These are phyloP conservation scores for Glaucopsyche alexis DNA, from an alignment of 2,888 invertebrate species.

Conservation along the genomic window DNA sequence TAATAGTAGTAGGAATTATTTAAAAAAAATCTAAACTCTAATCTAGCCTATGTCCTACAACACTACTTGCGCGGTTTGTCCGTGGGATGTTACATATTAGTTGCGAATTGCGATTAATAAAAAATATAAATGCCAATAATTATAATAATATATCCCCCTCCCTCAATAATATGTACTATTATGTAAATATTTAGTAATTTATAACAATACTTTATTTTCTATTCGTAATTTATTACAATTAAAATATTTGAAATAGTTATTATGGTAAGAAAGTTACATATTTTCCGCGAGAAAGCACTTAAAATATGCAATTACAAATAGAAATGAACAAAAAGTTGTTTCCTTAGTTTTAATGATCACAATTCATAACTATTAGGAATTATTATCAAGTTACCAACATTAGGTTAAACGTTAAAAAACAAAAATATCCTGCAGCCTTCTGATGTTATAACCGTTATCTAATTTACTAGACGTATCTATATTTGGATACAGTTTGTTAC, in stretches of 20 bases:
- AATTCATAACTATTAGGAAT: background rate
- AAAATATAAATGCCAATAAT: too few species aligned
- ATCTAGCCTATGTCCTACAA: too few species aligned
- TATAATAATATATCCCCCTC: too few species aligned
- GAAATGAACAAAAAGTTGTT: conserved; percentile 1
- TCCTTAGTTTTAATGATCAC: conserved; percentile 5
- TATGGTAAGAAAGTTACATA: conserved; percentile 2
- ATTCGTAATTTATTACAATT: background rate
- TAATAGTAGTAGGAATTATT: too few species aligned
- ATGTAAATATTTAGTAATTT: background rate
- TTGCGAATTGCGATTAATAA: too few species aligned
- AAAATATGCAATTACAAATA: conserved; percentile 18
- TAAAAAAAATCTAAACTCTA: too few species aligned
- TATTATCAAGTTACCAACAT: background rate
- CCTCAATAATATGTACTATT: too few species aligned
- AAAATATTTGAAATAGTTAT: background rate
- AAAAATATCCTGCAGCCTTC: background rate
- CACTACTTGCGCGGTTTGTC: too few species aligned
- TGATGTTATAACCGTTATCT: background rate
- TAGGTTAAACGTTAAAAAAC: background rate
- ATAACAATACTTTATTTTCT: background rate
- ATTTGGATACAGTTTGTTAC: too few species aligned
- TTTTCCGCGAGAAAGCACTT: conserved; percentile 9
- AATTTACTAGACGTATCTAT: too few species aligned
- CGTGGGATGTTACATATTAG: too few species aligned